Percentiles rank a stretch among this genome's conserved stretches.
Evolutionary conservation across 2,888 invertebrate species (phyloP).

Genomic region (Microplitis manilae): DNA sequence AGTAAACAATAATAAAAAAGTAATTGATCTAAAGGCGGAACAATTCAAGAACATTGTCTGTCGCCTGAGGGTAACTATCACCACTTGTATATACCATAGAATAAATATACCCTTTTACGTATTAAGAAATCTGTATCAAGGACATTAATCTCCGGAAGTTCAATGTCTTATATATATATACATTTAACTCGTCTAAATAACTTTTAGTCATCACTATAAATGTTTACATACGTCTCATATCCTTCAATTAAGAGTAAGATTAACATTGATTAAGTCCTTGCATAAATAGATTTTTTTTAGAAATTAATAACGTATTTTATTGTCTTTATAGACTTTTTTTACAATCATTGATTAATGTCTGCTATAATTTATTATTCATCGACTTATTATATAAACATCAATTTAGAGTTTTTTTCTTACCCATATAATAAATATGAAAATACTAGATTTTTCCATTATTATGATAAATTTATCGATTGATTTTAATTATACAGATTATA

Average conservation of each 20-base stretch:
- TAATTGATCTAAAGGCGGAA: slow-evolving; percentile 27
- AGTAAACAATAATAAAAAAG: slow-evolving; percentile 9
- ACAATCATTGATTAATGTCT: background rate
- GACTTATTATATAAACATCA: background rate
- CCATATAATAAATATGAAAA: background rate
- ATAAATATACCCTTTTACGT: slow-evolving; percentile 5
- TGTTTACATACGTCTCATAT: background rate
- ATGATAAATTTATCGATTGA: background rate
- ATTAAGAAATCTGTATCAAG: slow-evolving; percentile 27
- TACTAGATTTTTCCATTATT: background rate
- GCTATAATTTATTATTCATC: background rate
- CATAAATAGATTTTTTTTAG: background rate
- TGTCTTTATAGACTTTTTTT: background rate
- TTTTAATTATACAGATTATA: background rate
- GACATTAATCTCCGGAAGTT: slow-evolving; percentile 29
- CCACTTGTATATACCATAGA: slow-evolving; percentile 13
- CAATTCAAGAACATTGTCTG: slow-evolving; percentile 32
- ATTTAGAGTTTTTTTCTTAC: background rate
- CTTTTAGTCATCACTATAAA: slow-evolving; percentile 8
- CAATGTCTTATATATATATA: slow-evolving; percentile 20
- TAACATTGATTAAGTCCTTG: slow-evolving; percentile 10
- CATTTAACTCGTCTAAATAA: slow-evolving; percentile 6
- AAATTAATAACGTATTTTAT: background rate
- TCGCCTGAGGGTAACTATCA: slow-evolving; percentile 34
- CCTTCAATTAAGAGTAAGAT: slow-evolving; percentile 9